Evolutionary conservation across 2,888 invertebrate genomes (phyloP).

Genomic region (Drosophila niveifrons): DNA sequence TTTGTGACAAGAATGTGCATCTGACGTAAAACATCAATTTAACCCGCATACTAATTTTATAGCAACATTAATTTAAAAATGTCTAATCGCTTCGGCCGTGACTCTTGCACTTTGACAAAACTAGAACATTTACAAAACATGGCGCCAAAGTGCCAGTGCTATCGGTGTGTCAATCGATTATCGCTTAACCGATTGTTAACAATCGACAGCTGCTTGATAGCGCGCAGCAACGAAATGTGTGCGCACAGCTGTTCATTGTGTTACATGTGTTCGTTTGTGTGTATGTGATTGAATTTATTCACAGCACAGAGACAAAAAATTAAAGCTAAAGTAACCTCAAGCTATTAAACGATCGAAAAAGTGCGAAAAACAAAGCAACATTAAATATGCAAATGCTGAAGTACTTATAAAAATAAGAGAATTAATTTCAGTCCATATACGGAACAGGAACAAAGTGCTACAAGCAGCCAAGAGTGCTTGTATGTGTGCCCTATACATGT

Average conservation of each 20-base stretch:
- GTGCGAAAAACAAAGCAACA: not conserved
- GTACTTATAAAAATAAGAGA: constrained; percentile 1
- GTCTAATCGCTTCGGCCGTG: not conserved
- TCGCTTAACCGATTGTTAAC: not conserved
- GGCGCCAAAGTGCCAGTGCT: constrained; percentile 9
- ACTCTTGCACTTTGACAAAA: not conserved
- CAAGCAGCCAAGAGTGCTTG: constrained; percentile 25
- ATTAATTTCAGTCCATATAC: constrained; percentile 27
- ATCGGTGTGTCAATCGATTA: constrained; percentile 5
- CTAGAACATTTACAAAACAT: not conserved
- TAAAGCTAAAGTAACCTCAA: not conserved
- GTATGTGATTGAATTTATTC: constrained; percentile 60
- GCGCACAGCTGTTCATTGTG: constrained; percentile 59
- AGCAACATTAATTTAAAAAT: not conserved
- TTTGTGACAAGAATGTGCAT: not conserved
- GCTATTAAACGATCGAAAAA: not conserved
- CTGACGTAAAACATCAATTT: not conserved
- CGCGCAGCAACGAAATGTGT: constrained; percentile 1
- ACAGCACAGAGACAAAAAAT: constrained; percentile 48
- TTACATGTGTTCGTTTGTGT: constrained; percentile 48
- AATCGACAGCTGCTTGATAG: constrained; percentile 39
- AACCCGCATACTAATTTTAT: not conserved
- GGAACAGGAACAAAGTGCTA: constrained; percentile 52
- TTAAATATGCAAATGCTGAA: constrained; percentile 15
- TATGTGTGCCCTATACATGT: constrained; percentile 24